phyloP scores from a whole-genome alignment of 35 echinoderm and acorn worm species.

The Strongylocentrotus purpuratus region DNA sequence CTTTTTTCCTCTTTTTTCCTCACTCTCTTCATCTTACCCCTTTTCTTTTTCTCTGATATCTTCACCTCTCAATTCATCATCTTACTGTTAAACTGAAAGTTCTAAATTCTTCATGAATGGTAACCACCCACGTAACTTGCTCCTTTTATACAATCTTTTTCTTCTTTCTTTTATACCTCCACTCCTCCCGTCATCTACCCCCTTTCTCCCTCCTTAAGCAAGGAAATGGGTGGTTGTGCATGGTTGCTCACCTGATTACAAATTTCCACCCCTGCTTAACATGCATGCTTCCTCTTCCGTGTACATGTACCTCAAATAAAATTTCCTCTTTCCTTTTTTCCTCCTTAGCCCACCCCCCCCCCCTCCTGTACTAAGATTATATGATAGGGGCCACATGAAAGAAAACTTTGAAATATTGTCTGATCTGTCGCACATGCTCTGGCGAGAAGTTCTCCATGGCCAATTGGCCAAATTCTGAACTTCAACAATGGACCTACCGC shows the following conservation, averaged over 20 bases:
- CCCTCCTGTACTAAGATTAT: too few relatives aligned
- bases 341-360: too few relatives aligned
- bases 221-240: slow-evolving; percentile 15
- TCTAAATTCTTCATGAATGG: too few relatives aligned
- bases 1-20: not conserved
- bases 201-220: not conserved
- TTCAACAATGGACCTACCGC: too few relatives aligned
- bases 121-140: too few relatives aligned
- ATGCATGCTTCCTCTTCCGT: not conserved
- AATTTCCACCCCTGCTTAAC: slow-evolving; percentile 16
- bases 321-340: not conserved
- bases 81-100: too few relatives aligned
- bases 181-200: not conserved
- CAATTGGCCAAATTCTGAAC: too few relatives aligned
- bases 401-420: not conserved
- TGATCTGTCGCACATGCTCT: not conserved
- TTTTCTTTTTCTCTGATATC: not conserved
- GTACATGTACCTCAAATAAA: not conserved
- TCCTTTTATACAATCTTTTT: not conserved
- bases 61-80: not conserved
- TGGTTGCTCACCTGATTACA: not conserved
- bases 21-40: not conserved
- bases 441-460: not conserved
- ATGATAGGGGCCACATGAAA: too few relatives aligned
- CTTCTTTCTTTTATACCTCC: not conserved